Conservation (phyloP, 2,888 invertebrate species). For the Lymantria dispar region DNA sequence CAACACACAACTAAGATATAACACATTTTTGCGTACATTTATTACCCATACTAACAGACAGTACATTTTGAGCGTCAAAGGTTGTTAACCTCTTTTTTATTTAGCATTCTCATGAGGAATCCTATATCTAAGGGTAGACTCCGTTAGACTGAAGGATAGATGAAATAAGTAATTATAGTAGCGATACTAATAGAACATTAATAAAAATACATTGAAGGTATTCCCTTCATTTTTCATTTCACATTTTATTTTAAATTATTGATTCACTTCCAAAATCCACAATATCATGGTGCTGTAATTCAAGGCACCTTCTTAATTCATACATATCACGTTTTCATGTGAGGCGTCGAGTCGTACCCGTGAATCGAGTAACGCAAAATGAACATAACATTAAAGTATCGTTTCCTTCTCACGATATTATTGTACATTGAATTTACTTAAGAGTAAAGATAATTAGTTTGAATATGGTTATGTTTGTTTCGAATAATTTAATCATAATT, state of each 20-base stretch:
- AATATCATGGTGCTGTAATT: conserved; percentile 42
- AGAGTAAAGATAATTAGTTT: neutral
- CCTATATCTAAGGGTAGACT: no score
- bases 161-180: no score
- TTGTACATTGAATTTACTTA: conserved; percentile 36
- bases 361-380: conserved; percentile 60
- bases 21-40: no score
- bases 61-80: no score
- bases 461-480: neutral
- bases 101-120: no score
- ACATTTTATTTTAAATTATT: neutral
- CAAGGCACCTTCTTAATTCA: conserved; percentile 68
- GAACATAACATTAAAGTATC: conserved; percentile 59
- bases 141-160: no score
- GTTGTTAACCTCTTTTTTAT: no score
- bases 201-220: neutral
- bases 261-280: conserved; percentile 32
- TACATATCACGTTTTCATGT: conserved; percentile 69
- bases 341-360: conserved; percentile 59
- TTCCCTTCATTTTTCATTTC: neutral
- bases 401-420: conserved; percentile 50
- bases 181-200: neutral
- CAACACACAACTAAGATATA: no score
- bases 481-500: neutral
- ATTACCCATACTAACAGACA: no score